Percentiles rank a stretch among this genome's conserved stretches.
Evolutionary conservation across 2,113 vertebrate genomes (phyloP).

Genomic region (Sturnira hondurensis): DNA sequence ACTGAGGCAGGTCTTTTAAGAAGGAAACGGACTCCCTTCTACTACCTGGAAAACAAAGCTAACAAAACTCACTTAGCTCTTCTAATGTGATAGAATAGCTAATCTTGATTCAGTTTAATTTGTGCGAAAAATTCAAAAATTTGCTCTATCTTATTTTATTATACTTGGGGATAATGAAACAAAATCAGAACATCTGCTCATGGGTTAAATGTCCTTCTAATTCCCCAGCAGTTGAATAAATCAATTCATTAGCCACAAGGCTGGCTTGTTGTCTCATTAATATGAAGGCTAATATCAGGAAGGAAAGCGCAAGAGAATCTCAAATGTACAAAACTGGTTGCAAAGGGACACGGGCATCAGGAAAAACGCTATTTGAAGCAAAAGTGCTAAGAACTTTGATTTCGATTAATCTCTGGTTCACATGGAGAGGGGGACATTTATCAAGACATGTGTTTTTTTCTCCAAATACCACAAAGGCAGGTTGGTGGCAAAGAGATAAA

Average conservation of each 20-base stretch:
- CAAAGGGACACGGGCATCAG: slow-evolving; percentile 1
- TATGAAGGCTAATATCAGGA: slow-evolving; percentile 74
- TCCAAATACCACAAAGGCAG: not conserved
- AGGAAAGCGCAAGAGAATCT: slow-evolving; percentile 66
- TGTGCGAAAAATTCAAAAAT: slow-evolving; percentile 66
- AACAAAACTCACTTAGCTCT: not conserved
- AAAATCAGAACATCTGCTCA: slow-evolving; percentile 79
- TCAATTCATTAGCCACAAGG: slow-evolving; percentile 77
- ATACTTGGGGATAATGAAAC: slow-evolving; percentile 71
- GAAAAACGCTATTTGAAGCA: slow-evolving; percentile 48
- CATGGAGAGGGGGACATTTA: not conserved
- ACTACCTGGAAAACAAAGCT: not conserved
- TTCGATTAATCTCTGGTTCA: not conserved
- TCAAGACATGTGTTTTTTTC: slow-evolving; percentile 17
- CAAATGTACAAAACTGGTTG: slow-evolving; percentile 55
- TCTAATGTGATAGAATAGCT: not conserved
- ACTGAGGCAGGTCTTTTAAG: not conserved
- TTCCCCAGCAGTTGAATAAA: slow-evolving; percentile 79
- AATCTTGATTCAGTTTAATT: slow-evolving; percentile 26
- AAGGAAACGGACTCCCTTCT: not conserved
- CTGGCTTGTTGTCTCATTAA: slow-evolving; percentile 79
- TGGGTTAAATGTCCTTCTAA: slow-evolving; percentile 79
- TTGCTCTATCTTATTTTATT: slow-evolving; percentile 48
- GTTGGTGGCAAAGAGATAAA: not conserved
- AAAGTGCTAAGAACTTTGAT: not conserved